A percentile compares a stretch with the other conserved stretches of the same genome.
phyloP scores from a whole-genome alignment of 2,888 invertebrate species.

The Agriopis leucophaearia region DNA sequence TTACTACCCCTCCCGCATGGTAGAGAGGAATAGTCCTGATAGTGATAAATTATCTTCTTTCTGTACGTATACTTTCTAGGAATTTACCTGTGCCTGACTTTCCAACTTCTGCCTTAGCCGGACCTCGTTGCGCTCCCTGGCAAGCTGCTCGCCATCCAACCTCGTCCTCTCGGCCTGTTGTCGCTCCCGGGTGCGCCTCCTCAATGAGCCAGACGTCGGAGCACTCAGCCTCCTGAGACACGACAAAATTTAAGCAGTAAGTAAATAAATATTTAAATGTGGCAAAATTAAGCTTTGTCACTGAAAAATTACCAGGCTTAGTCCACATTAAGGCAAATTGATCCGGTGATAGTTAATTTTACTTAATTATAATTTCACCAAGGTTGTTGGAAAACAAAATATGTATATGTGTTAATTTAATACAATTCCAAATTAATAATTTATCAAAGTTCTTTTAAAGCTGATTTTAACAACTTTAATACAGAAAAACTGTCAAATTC shows the following conservation, averaged over 20 bases:
- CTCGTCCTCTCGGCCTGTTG: constrained; percentile 69
- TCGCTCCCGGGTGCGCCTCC: constrained; percentile 71
- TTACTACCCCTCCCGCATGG: too few species aligned
- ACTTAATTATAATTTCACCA: too few species aligned
- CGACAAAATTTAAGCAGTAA: not conserved
- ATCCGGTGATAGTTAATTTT: too few species aligned
- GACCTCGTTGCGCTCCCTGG: constrained; percentile 65
- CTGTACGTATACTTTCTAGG: not conserved
- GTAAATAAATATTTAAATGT: not conserved
- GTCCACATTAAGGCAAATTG: too few species aligned
- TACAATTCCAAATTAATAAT: too few species aligned
- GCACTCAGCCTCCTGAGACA: constrained; percentile 70
- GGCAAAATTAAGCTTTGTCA: too few species aligned
- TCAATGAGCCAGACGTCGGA: constrained; percentile 74
- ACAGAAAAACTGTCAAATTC: too few species aligned
- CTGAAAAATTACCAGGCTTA: too few species aligned
- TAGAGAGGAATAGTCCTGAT: not conserved
- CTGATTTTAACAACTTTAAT: too few species aligned
- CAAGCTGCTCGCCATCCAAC: constrained; percentile 72
- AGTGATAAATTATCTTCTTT: not conserved
- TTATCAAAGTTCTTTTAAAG: too few species aligned
- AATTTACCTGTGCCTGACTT: constrained; percentile 68
- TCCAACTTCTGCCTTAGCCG: constrained; percentile 64
- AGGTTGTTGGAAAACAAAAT: too few species aligned
- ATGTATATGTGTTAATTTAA: too few species aligned